Evolutionary conservation across 2,888 invertebrate genomes (phyloP).

Genomic region (Clitarchus hookeri): DNA sequence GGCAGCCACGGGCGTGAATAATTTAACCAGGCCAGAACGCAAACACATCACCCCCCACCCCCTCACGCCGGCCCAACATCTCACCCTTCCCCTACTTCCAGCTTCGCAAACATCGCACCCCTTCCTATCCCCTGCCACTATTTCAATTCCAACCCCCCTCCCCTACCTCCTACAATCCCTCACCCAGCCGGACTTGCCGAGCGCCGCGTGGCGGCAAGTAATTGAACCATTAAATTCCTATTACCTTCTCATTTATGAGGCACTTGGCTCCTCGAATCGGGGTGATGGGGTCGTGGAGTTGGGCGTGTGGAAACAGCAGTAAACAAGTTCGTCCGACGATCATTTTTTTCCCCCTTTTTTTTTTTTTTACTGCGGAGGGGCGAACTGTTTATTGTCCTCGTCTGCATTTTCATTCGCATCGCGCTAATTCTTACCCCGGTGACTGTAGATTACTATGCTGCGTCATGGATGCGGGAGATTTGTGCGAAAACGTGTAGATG

Average conservation of each 20-base stretch:
- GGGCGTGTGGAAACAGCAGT: neutral
- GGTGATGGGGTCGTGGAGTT: neutral
- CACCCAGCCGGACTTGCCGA: neutral
- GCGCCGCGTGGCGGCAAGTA: neutral
- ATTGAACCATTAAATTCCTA: slow-evolving; percentile 14
- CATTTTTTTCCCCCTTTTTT: too few relatives aligned
- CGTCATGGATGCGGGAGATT: too few relatives aligned
- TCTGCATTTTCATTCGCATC: too few relatives aligned
- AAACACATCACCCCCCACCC: neutral
- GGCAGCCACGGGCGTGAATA: slow-evolving; percentile 2
- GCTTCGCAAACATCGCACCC: neutral
- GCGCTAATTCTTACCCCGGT: too few relatives aligned
- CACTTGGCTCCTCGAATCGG: neutral
- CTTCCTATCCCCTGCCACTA: neutral
- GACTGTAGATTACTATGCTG: too few relatives aligned
- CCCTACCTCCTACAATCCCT: neutral
- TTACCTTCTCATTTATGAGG: neutral
- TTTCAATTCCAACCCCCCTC: neutral
- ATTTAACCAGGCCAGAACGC: neutral
- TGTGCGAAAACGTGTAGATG: too few relatives aligned
- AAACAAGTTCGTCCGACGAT: too few relatives aligned
- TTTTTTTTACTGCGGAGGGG: too few relatives aligned
- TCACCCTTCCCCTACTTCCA: neutral
- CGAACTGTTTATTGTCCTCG: too few relatives aligned
- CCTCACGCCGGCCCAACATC: too few relatives aligned